Base-by-base conservation (phyloP, 2,888 invertebrate species). In the Steromphala cineraria region DNA sequence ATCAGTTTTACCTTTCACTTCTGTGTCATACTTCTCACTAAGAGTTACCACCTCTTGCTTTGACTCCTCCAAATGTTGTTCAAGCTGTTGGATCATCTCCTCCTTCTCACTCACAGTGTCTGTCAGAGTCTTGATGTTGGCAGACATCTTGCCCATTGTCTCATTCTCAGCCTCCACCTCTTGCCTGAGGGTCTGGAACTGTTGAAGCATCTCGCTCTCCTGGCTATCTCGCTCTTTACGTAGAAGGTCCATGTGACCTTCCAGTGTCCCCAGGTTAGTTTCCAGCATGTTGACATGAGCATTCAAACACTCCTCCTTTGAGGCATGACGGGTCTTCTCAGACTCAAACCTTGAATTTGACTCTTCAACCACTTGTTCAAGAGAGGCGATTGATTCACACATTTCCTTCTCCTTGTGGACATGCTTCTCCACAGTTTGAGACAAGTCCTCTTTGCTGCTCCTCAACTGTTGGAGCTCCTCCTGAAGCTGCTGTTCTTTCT, bases 351-450 rank as follows among this genome's bases (percentile, higher is more conserved):
- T 80, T 71, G 67, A 75, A 21, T 76, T 78, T 24, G 40, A 31
- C 40, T 71, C 71, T 19, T 71, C 71, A 31, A 71, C 71, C 3
- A 36, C 19, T 31, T 31, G 36, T n/a, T 71, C 71, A 17, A 71
- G 71, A 17, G 19, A 19, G 36, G 31, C 2, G 19, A 81, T 55
- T 0, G 78, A 75, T 36, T 46, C 55, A n/a, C 80, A 76, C n/a
- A 82, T 36, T 46, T 77, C 74, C 52, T 82, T 78, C 17, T 82
- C 71, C 3, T 36, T 31, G n/a, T 71, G 36, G n/a, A 71, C 71
- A 36, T 71, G 75, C 8, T 78, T 77, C 55, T 82, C 80, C 67
- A 81, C 78, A 4, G 82, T 77, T 36, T 83, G 67, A 24, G 83
- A 81, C 0, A 82, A 76, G 36, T 85, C 82, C 40, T 36, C 71